Conservation (phyloP, 92 coral and sea anemone genomes). For the Nematostella vectensis region DNA sequence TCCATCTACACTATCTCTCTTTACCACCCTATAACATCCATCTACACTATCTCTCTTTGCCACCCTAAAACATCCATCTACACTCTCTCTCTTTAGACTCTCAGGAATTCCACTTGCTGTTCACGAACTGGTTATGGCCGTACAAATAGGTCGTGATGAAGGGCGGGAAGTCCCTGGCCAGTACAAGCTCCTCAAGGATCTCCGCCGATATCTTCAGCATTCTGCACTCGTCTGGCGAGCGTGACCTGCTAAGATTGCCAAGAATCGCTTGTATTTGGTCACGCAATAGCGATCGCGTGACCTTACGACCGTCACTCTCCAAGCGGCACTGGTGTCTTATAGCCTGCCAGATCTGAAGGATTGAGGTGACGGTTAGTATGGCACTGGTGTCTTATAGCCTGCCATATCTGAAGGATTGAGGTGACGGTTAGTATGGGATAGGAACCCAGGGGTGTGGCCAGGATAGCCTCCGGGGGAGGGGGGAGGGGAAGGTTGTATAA, state of each 20-base stretch:
- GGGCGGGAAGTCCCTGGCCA: slow-evolving; percentile 59
- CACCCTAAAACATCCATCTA: no score
- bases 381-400: neutral
- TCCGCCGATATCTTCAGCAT: slow-evolving; percentile 38
- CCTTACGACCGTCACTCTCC: slow-evolving; percentile 53
- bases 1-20: no score
- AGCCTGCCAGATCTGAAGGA: slow-evolving; percentile 74
- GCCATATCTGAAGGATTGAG: neutral
- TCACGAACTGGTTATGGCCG: slow-evolving; percentile 36
- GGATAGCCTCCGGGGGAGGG: no score
- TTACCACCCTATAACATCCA: no score
- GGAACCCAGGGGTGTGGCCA: no score
- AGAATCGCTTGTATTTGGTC: slow-evolving; percentile 16
- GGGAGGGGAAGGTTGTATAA: no score
- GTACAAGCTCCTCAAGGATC: slow-evolving; percentile 52
- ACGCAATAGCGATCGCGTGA: slow-evolving; percentile 40
- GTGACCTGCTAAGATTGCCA: slow-evolving; percentile 21
- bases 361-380: no score
- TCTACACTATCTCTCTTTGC: no score
- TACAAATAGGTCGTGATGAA: slow-evolving; percentile 70
- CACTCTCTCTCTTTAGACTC: neutral
- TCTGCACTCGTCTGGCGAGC: slow-evolving; percentile 18
- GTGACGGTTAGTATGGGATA: no score
- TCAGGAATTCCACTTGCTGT: slow-evolving; percentile 13
- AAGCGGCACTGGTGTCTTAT: slow-evolving; percentile 63